Percentiles rank a stretch among this genome's conserved stretches.
Evolutionary conservation across 2,797 vertebrate species (phyloP).

Genomic region (Apogon talboti): DNA sequence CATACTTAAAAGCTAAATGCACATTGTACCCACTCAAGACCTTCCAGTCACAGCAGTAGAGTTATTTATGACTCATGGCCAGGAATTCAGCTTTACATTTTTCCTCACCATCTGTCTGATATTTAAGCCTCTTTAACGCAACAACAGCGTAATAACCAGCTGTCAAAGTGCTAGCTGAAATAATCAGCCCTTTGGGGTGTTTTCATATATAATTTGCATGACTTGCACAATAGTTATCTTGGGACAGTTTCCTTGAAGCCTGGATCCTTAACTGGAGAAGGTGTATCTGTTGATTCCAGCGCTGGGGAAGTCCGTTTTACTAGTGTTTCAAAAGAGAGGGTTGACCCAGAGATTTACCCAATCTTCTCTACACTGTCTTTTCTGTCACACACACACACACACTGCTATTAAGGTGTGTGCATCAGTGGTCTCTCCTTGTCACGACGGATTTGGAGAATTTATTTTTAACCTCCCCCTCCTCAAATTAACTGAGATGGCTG

Average conservation of each 20-base stretch:
- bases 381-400: constrained; percentile 32
- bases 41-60: background rate
- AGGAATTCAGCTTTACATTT: background rate
- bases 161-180: constrained; percentile 7
- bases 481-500: constrained; percentile 28
- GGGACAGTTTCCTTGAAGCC: constrained; percentile 2
- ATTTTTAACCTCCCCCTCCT: constrained; percentile 54
- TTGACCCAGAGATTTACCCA: constrained; percentile 5
- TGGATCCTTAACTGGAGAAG: background rate
- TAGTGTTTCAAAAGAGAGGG: constrained; percentile 16
- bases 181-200: background rate
- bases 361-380: constrained; percentile 19
- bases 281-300: background rate
- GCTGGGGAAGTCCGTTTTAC: background rate
- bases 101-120: constrained; percentile 1
- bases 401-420: constrained; percentile 47
- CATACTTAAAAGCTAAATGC: constrained; percentile 9
- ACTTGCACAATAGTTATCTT: constrained; percentile 7
- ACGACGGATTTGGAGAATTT: constrained; percentile 47
- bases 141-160: background rate
- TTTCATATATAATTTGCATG: background rate
- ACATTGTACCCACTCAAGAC: background rate
- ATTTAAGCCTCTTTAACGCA: constrained; percentile 8
- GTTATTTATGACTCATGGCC: constrained; percentile 1
- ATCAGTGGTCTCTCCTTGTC: constrained; percentile 48